Base-by-base conservation (phyloP, 1,140 invertebrate genomes). In the Drosophila melanica region DNA sequence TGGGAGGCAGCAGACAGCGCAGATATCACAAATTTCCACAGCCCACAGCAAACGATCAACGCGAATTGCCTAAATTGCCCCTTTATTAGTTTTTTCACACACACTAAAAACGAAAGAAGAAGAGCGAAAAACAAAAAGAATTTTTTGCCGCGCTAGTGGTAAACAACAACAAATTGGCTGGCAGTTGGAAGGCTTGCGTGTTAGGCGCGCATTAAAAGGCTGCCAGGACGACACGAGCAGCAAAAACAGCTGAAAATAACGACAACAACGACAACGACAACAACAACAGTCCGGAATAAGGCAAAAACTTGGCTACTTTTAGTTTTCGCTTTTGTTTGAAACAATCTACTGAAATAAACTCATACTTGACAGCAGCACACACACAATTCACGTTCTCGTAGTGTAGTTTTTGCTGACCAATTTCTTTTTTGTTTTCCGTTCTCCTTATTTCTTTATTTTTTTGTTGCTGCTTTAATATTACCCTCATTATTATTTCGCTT, bases 71-170 rank as follows among this genome's bases (percentile, higher is more conserved):
- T 68, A 89, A 89, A 89, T 89, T 89, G 84, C 73, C 70, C 45
- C 79, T 90, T 89, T 89, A 89, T 89, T 89, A 89, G 79, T 89
- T 89, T 89, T 89, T 89, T 89, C 84, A 89, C 84, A 89, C 84
- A 89, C 84, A 78, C 79, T 89, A 89, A 89, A 87, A 55, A 33
- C 41, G 58, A 33, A 53, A 53, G 35, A 4, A 53, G 33, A 50
- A 23, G 39, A 75, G 51, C 27, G 71, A 70, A 16, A 35, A 33
- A 42, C 57, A 55, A 35, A 58, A 58, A 9, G 7, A 39, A 85
- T 69, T 72, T 77, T 77, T 74, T 66, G 54, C 53, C 71, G 64
- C 54, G 64, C 57, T 35, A 35, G 33, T 59, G 59, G 55, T 66
- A 62, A 82, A 70, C 53, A 77, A 70, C 79, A 79, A 82, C 69